phyloP scores from a whole-genome alignment of 2,797 vertebrate genomes.

The Phataginus tricuspis region DNA sequence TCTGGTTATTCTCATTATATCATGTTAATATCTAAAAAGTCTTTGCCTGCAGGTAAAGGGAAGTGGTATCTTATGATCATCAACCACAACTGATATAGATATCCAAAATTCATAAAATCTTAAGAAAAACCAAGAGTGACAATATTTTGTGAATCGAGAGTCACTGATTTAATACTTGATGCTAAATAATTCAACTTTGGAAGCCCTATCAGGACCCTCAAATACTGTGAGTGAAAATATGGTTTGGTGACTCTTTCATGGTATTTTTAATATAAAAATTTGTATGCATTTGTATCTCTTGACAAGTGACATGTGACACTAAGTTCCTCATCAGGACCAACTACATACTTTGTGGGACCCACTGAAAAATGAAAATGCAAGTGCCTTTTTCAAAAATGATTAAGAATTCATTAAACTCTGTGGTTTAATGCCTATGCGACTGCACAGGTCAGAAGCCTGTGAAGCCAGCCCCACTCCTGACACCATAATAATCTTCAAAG shows the following conservation, averaged over 20 bases:
- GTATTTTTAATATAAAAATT: not conserved
- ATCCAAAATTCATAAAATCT: not conserved
- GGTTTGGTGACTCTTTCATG: not conserved
- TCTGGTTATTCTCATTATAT: not conserved
- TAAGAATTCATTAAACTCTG: not conserved
- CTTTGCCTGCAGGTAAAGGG: not conserved
- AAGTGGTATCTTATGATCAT: not conserved
- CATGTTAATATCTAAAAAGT: not conserved
- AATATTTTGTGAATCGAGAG: not conserved
- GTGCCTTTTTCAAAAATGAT: not conserved
- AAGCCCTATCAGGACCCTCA: not conserved
- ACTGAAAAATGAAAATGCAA: not conserved
- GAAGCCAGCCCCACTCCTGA: not conserved
- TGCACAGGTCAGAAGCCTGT: not conserved
- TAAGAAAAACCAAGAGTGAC: not conserved
- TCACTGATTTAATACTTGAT: not conserved
- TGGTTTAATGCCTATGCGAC: fast-evolving
- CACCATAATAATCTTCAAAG: not conserved
- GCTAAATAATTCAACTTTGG: not conserved
- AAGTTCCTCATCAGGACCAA: not conserved
- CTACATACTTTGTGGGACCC: fast-evolving
- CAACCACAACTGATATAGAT: not conserved
- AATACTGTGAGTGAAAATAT: not conserved
- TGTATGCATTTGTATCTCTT: fast-evolving
- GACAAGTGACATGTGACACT: not conserved